phyloP scores from a whole-genome alignment of 1,140 invertebrate genomes.

The Drosophila neocordata region DNA sequence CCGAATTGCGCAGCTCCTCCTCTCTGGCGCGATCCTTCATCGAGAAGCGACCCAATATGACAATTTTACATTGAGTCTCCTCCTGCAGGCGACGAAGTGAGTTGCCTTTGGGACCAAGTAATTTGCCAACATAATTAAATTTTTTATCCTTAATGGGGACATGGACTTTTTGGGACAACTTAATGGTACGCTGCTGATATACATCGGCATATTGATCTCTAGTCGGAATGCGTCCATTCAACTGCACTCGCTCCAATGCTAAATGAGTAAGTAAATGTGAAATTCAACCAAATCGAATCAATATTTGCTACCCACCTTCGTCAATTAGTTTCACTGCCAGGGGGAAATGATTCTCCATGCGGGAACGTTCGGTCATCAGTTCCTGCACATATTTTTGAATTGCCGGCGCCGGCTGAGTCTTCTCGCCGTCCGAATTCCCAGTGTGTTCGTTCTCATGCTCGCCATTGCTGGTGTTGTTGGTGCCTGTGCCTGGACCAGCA shows the following conservation, averaged over 20 bases:
- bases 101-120: slow-evolving; percentile 96
- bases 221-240: slow-evolving; percentile 84
- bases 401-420: slow-evolving; percentile 65
- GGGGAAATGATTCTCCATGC: slow-evolving; percentile 80
- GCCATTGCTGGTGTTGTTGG: slow-evolving; percentile 60
- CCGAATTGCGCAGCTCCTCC: slow-evolving; percentile 92
- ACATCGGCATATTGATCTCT: slow-evolving; percentile 91
- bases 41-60: slow-evolving; percentile 95
- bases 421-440: slow-evolving; percentile 59
- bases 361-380: slow-evolving; percentile 69
- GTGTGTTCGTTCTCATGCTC: slow-evolving; percentile 73
- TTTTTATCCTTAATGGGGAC: slow-evolving; percentile 95
- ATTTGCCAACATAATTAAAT: slow-evolving; percentile 98
- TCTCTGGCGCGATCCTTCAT: slow-evolving; percentile 97
- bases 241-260: slow-evolving; percentile 87
- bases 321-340: slow-evolving; percentile 79
- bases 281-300: slow-evolving; percentile 31
- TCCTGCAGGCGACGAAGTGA: slow-evolving; percentile 96
- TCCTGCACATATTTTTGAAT: slow-evolving; percentile 80
- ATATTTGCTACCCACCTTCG: slow-evolving; percentile 64
- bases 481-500: slow-evolving; percentile 29
- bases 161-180: slow-evolving; percentile 91
- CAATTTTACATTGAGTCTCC: slow-evolving; percentile 98
- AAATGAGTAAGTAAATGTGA: slow-evolving; percentile 12
- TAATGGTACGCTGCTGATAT: slow-evolving; percentile 93